Evolutionary conservation across 1,140 invertebrate genomes (phyloP).

Genomic region (Linepithema humile): DNA sequence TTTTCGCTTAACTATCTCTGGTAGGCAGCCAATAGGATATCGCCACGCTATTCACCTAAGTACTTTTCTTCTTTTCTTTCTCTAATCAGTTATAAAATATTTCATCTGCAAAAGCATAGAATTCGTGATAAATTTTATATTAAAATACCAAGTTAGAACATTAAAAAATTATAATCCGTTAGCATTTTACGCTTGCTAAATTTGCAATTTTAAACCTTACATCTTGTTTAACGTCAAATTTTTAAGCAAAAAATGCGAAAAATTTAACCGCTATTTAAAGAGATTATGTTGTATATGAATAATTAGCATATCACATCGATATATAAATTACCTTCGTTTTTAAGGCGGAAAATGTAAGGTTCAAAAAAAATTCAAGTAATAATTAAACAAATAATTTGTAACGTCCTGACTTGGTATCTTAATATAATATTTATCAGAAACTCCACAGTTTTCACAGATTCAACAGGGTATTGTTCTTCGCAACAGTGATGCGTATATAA

Average conservation of each 20-base stretch:
- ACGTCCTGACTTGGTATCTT: not conserved
- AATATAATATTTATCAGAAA: not conserved
- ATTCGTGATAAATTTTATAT: no score
- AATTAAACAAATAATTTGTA: not conserved
- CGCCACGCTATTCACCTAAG: not conserved
- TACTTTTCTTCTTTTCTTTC: not conserved
- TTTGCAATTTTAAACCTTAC: no score
- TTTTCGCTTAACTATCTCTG: slow-evolving; percentile 31
- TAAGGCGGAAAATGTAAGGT: not conserved
- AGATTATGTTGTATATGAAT: not conserved
- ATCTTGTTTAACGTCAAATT: no score
- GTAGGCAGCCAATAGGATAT: not conserved
- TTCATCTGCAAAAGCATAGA: no score
- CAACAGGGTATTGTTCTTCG: not conserved
- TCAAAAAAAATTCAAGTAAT: not conserved
- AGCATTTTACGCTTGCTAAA: no score
- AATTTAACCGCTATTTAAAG: not conserved
- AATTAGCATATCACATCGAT: not conserved
- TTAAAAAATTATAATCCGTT: no score
- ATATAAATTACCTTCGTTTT: not conserved
- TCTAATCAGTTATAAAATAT: not conserved
- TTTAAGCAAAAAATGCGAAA: not conserved
- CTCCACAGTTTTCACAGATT: not conserved
- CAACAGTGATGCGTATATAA: not conserved
- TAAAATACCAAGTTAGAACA: no score